Evolutionary conservation across 2,797 vertebrate species (phyloP).

Genomic region (Sebastolobus alascanus): DNA sequence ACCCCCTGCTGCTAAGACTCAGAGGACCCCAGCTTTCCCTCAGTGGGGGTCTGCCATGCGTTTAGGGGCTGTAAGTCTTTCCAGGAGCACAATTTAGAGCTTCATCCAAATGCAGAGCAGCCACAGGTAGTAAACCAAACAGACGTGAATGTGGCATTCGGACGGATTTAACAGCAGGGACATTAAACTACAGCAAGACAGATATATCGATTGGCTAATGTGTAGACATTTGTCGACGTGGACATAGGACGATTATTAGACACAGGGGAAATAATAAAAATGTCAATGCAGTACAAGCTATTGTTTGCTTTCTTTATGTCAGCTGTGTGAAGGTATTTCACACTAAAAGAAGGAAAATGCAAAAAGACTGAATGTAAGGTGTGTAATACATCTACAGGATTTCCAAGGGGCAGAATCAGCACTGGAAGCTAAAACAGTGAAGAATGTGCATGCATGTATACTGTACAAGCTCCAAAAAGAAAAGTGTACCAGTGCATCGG

Average conservation of each 20-base stretch:
- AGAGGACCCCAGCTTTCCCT: slow-evolving; percentile 34
- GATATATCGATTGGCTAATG: neutral
- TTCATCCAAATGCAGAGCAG: slow-evolving; percentile 32
- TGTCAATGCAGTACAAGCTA: neutral
- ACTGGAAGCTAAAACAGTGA: neutral
- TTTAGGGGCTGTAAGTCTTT: slow-evolving; percentile 44
- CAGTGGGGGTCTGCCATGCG: slow-evolving; percentile 35
- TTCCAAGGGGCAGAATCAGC: neutral
- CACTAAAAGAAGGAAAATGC: fast-evolving
- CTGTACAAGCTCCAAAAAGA: neutral
- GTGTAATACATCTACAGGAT: neutral
- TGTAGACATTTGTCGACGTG: neutral
- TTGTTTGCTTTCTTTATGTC: neutral
- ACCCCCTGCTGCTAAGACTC: slow-evolving; percentile 51
- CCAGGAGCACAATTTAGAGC: slow-evolving; percentile 29
- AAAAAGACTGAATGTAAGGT: neutral
- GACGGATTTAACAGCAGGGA: slow-evolving; percentile 12
- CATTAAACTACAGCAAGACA: neutral
- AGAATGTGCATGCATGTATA: neutral
- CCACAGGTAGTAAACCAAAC: slow-evolving; percentile 34
- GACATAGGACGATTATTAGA: neutral
- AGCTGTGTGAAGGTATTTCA: neutral
- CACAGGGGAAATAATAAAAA: neutral
- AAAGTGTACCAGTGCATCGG: neutral
- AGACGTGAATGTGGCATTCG: slow-evolving; percentile 15